Conservation (phyloP, 2,888 invertebrate species). For the Cabera pusaria region DNA sequence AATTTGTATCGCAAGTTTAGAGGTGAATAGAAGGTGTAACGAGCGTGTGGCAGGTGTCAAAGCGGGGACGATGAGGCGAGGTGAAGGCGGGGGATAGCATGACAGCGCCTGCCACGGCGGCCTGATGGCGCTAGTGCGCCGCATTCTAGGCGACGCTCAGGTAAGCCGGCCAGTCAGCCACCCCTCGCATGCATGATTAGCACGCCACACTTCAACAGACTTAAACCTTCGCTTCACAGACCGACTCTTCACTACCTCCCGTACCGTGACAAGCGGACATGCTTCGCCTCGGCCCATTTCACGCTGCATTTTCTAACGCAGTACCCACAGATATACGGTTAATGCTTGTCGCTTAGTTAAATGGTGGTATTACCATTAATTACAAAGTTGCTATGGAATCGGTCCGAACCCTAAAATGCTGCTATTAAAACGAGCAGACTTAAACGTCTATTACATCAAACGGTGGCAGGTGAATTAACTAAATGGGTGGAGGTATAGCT, state of each 20-base stretch:
- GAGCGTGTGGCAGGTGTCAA: constrained; percentile 49
- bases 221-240: constrained; percentile 31
- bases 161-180: constrained; percentile 61
- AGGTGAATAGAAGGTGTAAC: constrained; percentile 42
- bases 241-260: constrained; percentile 33
- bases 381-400: constrained; percentile 42
- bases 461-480: constrained; percentile 61
- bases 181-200: constrained; percentile 37
- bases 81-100: constrained; percentile 77
- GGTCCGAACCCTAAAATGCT: constrained; percentile 38
- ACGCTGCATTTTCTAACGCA: constrained; percentile 15
- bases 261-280: constrained; percentile 31
- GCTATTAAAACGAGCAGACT: constrained; percentile 45
- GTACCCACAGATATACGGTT: constrained; percentile 9
- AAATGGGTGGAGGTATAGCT: constrained; percentile 48
- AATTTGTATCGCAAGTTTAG: constrained; percentile 50
- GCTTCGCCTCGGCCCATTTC: constrained; percentile 28
- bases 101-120: constrained; percentile 84
- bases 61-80: constrained; percentile 54
- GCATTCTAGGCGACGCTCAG: constrained; percentile 94
- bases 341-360: constrained; percentile 22
- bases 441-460: constrained; percentile 61
- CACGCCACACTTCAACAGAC: constrained; percentile 35
- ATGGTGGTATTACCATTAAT: constrained; percentile 40
- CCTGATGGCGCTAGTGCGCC: constrained; percentile 94